Evolutionary conservation across 92 coral and sea anemone genomes (phyloP).

Genomic region (Bergia puertoricense): DNA sequence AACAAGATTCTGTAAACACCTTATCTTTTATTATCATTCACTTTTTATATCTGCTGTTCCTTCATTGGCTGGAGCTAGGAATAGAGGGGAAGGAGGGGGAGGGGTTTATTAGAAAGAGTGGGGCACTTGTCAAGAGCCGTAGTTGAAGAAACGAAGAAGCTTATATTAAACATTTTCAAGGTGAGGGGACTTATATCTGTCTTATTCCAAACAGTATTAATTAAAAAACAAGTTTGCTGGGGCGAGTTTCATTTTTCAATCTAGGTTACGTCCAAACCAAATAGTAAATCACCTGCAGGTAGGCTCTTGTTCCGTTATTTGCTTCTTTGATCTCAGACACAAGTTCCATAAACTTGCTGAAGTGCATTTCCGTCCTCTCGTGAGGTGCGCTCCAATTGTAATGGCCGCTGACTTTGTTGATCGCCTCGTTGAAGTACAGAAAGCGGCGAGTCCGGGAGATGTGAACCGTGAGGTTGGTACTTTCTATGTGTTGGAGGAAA

Average conservation of each 20-base stretch:
- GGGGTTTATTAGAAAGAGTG: no score
- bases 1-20: no score
- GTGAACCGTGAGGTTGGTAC: slow-evolving; percentile 53
- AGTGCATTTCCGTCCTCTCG: slow-evolving; percentile 42
- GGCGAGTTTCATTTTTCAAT: background rate
- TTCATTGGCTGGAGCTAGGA: no score
- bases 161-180: no score
- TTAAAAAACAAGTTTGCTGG: no score
- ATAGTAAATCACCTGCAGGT: slow-evolving; percentile 42
- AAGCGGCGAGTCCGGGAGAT: slow-evolving; percentile 54
- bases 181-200: no score
- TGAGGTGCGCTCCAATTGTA: slow-evolving; percentile 61
- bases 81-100: no score
- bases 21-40: no score
- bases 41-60: no score
- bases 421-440: slow-evolving; percentile 51
- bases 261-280: background rate
- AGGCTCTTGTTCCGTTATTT: slow-evolving; percentile 51
- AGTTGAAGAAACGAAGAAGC: no score
- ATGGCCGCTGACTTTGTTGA: slow-evolving; percentile 19
- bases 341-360: slow-evolving; percentile 42
- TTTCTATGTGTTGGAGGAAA: slow-evolving; percentile 47
- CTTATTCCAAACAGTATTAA: no score
- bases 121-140: no score
- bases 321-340: slow-evolving; percentile 29